Evolutionary conservation across 2,113 vertebrate genomes (phyloP), one percentile per base, ranked within the genome.

Genomic region (Triplophysa dalaica): DNA sequence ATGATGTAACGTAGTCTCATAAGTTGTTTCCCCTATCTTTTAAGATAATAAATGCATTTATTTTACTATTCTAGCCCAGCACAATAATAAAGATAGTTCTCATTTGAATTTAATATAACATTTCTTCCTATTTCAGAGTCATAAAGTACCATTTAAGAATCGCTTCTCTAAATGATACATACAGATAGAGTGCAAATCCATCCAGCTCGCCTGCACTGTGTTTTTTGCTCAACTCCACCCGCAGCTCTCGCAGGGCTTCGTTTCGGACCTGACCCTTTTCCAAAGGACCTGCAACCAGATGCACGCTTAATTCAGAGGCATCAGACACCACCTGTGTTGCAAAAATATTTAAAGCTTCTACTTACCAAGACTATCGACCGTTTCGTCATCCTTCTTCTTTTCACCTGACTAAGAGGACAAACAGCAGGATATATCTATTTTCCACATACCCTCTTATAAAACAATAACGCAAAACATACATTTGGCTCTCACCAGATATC

Each of bases 361-460:
- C 95, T 94, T 90, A 99, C 98, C 98, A 81, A 99, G 90, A 85
- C 96, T 99, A 91, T 99, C 98, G 22, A 99, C 96, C 1, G 97
- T 98, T 87, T 99, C 98, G 74, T 99, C 97, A 54, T 99, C 98
- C 64, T 99, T 99, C 90, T 98, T 99, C 89, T 99, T 99, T 87
- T 99, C 98, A 11, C 97, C 97, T 6, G 98, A 99, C 98, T 99
- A 81, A 52, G 89, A 83, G 77, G 12, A 74, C 12, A 43, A 63
- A 81, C 61, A 80, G 45, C 58, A 72, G 5, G 0, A 64, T 9
- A 21, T 2, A 4, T 6, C 29, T 19, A 17, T 60, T 48, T 24
- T 24, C 8, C 41, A 26, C 56, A 48, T 65, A 65, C 29, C 7
- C 12, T 16, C 17, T 16, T 17, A 38, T 7, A 4, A 48, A 75